A percentile compares a stretch with the other conserved stretches of the same genome.
Evolutionary conservation across 2,113 vertebrate species (phyloP).

Genomic region (Collichthys lucidus): DNA sequence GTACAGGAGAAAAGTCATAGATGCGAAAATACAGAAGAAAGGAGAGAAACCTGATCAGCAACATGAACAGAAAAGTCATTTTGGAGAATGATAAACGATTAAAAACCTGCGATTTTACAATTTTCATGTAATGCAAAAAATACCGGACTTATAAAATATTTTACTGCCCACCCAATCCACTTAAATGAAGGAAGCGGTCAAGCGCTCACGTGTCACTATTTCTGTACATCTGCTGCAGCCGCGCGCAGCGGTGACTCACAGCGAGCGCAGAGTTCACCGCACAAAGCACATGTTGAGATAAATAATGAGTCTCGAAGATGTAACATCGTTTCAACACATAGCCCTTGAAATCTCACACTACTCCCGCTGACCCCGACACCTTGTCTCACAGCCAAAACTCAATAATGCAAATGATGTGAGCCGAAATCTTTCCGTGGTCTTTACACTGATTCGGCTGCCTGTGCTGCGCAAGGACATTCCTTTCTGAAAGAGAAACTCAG

Average conservation of each 20-base stretch:
- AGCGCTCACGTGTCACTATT: not conserved
- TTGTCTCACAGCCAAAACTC: conserved; percentile 12
- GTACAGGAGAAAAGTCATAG: too few species aligned
- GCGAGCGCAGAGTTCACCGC: conserved; percentile 1
- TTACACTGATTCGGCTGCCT: not conserved
- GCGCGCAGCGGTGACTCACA: not conserved
- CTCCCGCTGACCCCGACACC: not conserved
- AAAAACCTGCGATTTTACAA: not conserved
- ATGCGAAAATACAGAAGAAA: too few species aligned
- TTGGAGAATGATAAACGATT: not conserved
- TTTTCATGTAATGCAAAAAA: not conserved
- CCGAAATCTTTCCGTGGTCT: not conserved
- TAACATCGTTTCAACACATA: not conserved
- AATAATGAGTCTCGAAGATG: not conserved
- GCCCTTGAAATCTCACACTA: not conserved
- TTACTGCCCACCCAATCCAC: not conserved
- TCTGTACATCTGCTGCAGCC: not conserved
- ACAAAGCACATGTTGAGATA: not conserved
- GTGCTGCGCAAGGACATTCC: not conserved
- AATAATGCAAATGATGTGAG: not conserved
- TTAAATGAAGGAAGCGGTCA: too few species aligned
- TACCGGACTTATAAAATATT: not conserved
- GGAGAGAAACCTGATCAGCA: not conserved
- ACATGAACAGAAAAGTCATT: not conserved
- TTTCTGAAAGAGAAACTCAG: not conserved